phyloP scores from a whole-genome alignment of 2,113 vertebrate genomes.

The Ploceus nigricollis region DNA sequence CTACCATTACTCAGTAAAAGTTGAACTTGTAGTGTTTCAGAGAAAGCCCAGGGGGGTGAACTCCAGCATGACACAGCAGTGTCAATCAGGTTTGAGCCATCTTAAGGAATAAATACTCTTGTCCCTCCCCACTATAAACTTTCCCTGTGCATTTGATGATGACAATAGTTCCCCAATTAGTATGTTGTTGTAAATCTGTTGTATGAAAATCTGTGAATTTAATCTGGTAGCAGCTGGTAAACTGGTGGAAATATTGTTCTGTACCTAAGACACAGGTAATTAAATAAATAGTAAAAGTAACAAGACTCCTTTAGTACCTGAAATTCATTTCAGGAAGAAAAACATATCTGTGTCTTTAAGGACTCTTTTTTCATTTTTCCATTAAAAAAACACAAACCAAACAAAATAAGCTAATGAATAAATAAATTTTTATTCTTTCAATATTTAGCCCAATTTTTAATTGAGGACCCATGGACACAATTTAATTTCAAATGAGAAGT shows the following conservation, averaged over 20 bases:
- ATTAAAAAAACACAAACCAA: not conserved
- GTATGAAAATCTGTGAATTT: not conserved
- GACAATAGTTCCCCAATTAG: not conserved
- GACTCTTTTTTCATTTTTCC: not conserved
- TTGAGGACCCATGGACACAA: rapidly evolving
- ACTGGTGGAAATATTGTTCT: not conserved
- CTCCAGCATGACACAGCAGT: not conserved
- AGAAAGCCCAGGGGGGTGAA: not conserved
- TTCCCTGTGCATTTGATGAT: not conserved
- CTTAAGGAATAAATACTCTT: not conserved
- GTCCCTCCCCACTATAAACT: not conserved
- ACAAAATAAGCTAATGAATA: not conserved
- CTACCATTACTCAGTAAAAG: not conserved
- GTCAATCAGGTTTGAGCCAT: rapidly evolving
- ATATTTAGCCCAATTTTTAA: not conserved
- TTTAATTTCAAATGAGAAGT: not conserved
- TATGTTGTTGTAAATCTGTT: too few relatives aligned
- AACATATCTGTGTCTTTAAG: rapidly evolving
- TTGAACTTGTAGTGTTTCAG: not conserved
- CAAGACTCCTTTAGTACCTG: not conserved
- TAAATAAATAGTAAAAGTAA: not conserved
- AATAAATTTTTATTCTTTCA: not conserved
- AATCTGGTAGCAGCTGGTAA: not conserved
- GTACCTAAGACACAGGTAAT: not conserved
- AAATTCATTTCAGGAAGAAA: not conserved